Percentiles rank a stretch among this genome's conserved stretches.
Evolutionary conservation across 2,113 vertebrate species (phyloP).

Genomic region (Brachyistius frenatus): DNA sequence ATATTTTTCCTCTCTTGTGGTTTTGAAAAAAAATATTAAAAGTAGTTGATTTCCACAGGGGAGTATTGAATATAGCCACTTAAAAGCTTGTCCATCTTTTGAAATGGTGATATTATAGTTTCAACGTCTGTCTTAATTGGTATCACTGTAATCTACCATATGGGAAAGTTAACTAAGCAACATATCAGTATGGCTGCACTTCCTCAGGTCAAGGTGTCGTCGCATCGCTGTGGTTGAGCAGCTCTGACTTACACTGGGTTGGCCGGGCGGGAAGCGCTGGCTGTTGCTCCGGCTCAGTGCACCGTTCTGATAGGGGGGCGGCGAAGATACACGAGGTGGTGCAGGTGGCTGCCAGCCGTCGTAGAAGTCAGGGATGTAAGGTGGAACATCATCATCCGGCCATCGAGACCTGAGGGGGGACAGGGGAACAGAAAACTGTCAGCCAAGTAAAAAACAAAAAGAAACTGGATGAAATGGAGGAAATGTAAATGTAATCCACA

Average conservation of each 20-base stretch:
- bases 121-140: background rate
- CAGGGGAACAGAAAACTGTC: background rate
- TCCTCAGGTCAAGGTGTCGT: background rate
- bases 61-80: background rate
- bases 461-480: too few relatives aligned
- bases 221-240: background rate
- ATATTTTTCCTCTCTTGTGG: background rate
- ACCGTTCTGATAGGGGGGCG: background rate
- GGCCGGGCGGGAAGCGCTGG: conserved; percentile 43
- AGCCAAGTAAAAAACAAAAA: background rate
- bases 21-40: conserved; percentile 10
- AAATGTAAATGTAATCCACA: too few relatives aligned
- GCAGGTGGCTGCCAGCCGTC: conserved; percentile 86
- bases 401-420: conserved; percentile 76
- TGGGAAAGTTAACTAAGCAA: background rate
- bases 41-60: background rate
- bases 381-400: conserved; percentile 73
- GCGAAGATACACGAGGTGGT: conserved; percentile 21
- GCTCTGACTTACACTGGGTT: background rate
- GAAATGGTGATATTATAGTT: background rate
- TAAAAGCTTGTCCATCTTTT: background rate
- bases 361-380: conserved; percentile 85
- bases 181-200: too few relatives aligned
- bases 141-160: background rate
- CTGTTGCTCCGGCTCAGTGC: conserved; percentile 66